phyloP scores from a whole-genome alignment of 2,888 invertebrate genomes.

The Machimus rusticus region DNA sequence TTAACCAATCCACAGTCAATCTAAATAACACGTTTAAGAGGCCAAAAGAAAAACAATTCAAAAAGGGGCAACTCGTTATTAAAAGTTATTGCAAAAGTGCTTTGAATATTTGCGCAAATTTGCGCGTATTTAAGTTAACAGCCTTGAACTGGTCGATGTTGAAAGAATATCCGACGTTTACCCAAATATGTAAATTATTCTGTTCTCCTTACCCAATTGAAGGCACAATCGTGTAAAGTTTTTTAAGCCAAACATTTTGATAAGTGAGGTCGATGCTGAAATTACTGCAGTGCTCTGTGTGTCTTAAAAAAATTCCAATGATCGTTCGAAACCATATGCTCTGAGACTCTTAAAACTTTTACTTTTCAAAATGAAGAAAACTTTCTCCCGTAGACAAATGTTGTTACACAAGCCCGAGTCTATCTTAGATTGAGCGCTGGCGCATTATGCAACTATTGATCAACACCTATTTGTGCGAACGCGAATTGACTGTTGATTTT shows the following conservation, averaged over 20 bases:
- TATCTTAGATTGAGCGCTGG: not conserved
- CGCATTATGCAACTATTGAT: not conserved
- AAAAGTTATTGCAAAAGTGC: not conserved
- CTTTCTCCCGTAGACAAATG: conserved; percentile 12
- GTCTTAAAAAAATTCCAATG: not conserved
- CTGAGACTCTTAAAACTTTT: not conserved
- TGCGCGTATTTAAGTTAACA: not conserved
- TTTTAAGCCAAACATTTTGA: not conserved
- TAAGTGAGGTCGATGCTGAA: not conserved
- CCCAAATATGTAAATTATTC: not conserved
- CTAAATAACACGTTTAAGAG: not conserved
- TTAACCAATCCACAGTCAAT: not conserved
- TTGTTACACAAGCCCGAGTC: not conserved
- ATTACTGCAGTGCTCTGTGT: not conserved
- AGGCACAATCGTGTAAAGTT: not conserved
- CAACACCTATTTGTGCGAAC: not conserved
- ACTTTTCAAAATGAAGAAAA: not conserved
- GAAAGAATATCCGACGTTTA: not conserved
- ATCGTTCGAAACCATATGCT: not conserved
- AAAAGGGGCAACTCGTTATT: not conserved
- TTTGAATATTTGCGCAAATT: not conserved
- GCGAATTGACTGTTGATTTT: conserved; percentile 43
- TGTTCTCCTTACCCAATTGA: not conserved
- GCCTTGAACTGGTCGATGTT: not conserved
- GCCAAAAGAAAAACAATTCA: not conserved